Conservation (phyloP, 2,113 vertebrate species). For the Tonatia bakeri region DNA sequence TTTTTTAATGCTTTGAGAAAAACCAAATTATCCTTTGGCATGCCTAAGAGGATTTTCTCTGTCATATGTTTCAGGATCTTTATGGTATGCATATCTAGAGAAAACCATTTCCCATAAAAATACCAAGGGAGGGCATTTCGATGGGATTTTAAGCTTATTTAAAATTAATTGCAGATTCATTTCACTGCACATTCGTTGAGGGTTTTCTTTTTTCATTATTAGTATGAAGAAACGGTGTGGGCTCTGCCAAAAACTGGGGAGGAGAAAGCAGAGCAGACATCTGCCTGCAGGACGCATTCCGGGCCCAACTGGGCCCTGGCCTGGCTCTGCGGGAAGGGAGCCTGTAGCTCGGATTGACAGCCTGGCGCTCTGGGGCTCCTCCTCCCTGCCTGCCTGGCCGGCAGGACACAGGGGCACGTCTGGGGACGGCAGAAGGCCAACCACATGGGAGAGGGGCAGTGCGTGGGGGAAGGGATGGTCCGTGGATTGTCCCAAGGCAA, state of each 20-base stretch:
- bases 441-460: background rate
- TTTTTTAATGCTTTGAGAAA: slow-evolving; percentile 56
- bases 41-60: slow-evolving; percentile 26
- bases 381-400: background rate
- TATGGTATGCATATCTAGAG: slow-evolving; percentile 55
- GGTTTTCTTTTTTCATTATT: slow-evolving; percentile 41
- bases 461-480: background rate
- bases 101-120: slow-evolving; percentile 60
- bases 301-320: background rate
- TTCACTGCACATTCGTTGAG: slow-evolving; percentile 28
- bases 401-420: fast-evolving
- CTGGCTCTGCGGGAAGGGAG: background rate
- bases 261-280: slow-evolving; percentile 47
- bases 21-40: slow-evolving; percentile 48
- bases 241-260: slow-evolving; percentile 63
- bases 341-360: fast-evolving
- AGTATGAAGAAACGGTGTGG: slow-evolving; percentile 25
- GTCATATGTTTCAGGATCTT: slow-evolving; percentile 25
- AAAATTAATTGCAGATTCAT: slow-evolving; percentile 60
- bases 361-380: background rate
- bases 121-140: background rate
- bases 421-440: background rate
- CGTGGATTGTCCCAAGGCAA: background rate
- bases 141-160: slow-evolving; percentile 64
- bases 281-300: slow-evolving; percentile 28